Conservation (phyloP, 2,113 vertebrate species). For the Formicarius rufipectus region DNA sequence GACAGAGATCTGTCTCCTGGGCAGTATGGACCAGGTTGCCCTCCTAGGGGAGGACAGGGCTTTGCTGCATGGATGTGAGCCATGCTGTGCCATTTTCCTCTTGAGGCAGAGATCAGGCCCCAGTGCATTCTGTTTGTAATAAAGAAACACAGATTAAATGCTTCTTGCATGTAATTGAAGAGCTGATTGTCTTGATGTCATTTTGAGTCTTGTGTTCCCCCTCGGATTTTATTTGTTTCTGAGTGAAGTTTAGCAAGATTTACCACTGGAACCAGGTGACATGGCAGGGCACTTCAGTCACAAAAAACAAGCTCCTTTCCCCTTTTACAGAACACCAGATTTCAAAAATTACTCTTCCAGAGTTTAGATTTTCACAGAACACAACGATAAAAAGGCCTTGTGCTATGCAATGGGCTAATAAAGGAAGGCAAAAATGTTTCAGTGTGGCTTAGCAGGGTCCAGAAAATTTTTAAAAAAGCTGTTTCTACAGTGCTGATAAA, state of each 20-base stretch:
- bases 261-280: background rate
- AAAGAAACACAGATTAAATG: background rate
- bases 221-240: background rate
- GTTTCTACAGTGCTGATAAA: background rate
- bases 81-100: background rate
- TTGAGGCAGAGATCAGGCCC: fast-evolving
- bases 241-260: background rate
- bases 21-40: background rate
- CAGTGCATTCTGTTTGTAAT: background rate
- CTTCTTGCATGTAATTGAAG: background rate
- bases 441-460: background rate
- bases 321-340: background rate
- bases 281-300: background rate
- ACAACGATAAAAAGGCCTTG: background rate
- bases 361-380: background rate
- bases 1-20: background rate
- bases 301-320: background rate
- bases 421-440: background rate
- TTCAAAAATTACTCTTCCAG: background rate
- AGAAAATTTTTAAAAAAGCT: background rate
- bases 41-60: background rate
- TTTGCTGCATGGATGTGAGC: background rate
- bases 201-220: background rate
- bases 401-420: fast-evolving
- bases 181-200: background rate